A percentile compares a stretch with the other conserved stretches of the same genome.
Evolutionary conservation across 2,113 vertebrate genomes (phyloP).

Genomic region (Crocuta crocuta): DNA sequence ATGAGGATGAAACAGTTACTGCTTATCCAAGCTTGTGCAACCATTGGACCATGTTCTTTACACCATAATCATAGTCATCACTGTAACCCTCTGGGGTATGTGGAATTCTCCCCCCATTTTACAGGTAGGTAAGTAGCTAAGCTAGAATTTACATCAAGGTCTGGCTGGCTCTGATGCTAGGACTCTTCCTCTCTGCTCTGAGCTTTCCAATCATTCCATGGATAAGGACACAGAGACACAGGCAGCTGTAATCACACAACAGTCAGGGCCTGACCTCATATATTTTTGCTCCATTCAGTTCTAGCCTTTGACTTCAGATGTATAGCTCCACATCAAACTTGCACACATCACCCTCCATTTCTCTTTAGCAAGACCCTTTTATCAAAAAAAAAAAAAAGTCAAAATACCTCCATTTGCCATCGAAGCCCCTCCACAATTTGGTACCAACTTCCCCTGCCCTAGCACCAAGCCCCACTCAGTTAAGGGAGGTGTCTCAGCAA

Average conservation of each 20-base stretch:
- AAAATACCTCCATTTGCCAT: background rate
- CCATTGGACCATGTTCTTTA: background rate
- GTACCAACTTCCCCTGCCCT: background rate
- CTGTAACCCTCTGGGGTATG: too few species aligned
- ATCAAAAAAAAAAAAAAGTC: background rate
- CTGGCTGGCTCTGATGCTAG: background rate
- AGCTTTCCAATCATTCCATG: background rate
- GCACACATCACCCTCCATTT: background rate
- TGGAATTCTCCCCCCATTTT: slow-evolving; percentile 16
- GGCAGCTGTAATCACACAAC: background rate
- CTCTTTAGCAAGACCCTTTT: background rate
- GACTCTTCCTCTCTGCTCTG: background rate
- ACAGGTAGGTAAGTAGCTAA: background rate
- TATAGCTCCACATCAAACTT: background rate
- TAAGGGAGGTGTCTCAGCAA: background rate
- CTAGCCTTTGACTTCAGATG: background rate
- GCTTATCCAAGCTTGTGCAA: background rate
- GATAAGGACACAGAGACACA: background rate
- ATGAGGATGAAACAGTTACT: background rate
- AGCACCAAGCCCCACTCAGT: background rate
- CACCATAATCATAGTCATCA: background rate
- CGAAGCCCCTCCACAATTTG: background rate
- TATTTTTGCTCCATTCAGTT: background rate
- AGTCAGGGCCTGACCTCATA: too few species aligned
- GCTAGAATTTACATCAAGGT: background rate